Evolutionary conservation across 92 coral and sea anemone genomes (phyloP).

Genomic region (Muricea muricata): DNA sequence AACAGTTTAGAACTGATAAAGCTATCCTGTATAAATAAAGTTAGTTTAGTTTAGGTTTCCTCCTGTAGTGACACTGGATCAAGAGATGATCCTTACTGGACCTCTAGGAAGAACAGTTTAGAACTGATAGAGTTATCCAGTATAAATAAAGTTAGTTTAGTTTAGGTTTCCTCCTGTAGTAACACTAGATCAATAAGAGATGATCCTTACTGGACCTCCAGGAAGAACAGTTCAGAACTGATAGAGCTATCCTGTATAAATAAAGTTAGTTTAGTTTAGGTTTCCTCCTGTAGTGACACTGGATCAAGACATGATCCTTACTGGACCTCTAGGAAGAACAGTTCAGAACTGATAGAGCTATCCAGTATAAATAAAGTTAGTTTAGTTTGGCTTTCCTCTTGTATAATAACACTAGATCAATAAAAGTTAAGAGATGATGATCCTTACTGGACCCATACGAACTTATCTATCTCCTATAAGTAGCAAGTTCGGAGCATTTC

Average conservation of each 20-base stretch:
- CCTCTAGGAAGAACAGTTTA: neutral
- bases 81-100: neutral
- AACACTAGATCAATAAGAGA: neutral
- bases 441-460: neutral
- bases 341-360: slow-evolving; percentile 3
- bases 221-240: slow-evolving; percentile 1
- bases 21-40: slow-evolving; percentile 1
- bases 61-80: slow-evolving; percentile 1
- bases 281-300: neutral
- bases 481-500: too few relatives aligned
- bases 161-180: slow-evolving; percentile 5
- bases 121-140: too few relatives aligned
- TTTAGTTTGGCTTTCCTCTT: neutral
- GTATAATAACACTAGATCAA: neutral
- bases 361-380: slow-evolving; percentile 4
- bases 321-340: neutral
- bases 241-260: neutral
- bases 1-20: slow-evolving; percentile 1
- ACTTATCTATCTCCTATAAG: too few relatives aligned
- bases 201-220: neutral
- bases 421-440: neutral
- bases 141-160: too few relatives aligned
- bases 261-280: neutral
- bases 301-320: neutral
- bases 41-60: slow-evolving; percentile 1